phyloP scores from a whole-genome alignment of 2,888 invertebrate genomes.

The Vandiemenella viatica region DNA sequence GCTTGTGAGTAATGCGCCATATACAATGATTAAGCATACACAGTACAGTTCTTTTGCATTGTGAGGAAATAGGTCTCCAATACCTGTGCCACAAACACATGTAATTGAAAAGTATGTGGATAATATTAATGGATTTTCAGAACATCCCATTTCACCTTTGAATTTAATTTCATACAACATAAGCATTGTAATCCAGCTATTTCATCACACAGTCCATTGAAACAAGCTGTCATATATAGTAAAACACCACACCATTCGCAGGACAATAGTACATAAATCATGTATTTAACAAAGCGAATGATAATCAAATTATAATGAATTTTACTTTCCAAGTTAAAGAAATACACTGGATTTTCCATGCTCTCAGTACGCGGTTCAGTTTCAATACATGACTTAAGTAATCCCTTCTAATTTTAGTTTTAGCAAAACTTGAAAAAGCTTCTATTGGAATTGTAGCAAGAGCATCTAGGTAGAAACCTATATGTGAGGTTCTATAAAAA shows the following conservation, averaged over 20 bases:
- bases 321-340: background rate
- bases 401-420: too few species aligned
- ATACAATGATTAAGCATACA: background rate
- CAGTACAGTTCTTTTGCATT: background rate
- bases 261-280: background rate
- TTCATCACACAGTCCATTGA: too few species aligned
- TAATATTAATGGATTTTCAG: background rate
- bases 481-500: too few species aligned
- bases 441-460: too few species aligned
- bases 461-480: too few species aligned
- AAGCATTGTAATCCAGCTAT: too few species aligned
- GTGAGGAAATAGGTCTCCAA: background rate
- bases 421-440: too few species aligned
- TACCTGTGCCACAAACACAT: background rate
- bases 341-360: background rate
- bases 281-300: background rate
- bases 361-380: background rate
- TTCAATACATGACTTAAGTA: too few species aligned
- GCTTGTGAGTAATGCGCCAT: background rate
- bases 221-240: background rate
- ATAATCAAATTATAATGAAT: background rate
- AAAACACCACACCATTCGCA: background rate
- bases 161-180: too few species aligned
- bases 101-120: background rate
- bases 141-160: too few species aligned